phyloP scores from a whole-genome alignment of 2,888 invertebrate species.

The Ophion slaviceki region DNA sequence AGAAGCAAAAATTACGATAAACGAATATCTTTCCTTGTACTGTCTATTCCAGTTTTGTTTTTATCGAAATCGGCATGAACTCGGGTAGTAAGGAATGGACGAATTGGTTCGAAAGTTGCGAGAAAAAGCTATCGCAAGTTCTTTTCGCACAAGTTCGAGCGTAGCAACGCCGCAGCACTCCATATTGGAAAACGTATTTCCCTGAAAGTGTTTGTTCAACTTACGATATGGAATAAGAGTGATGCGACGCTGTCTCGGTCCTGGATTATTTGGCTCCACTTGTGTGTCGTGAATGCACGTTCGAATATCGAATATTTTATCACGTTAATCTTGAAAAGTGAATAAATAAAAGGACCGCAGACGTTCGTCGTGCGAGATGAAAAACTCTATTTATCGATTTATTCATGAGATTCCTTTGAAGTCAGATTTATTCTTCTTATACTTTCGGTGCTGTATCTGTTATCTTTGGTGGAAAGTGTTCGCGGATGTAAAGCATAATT shows the following conservation, averaged over 20 bases:
- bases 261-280: conserved; percentile 40
- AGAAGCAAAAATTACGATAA: not conserved
- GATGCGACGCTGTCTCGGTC: not conserved
- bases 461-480: conserved; percentile 6
- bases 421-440: not conserved
- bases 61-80: not conserved
- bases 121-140: conserved; percentile 24
- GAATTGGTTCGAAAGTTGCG: conserved; percentile 33
- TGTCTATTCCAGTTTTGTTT: not conserved
- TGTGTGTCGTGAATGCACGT: conserved; percentile 27
- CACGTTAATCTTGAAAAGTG: conserved; percentile 48
- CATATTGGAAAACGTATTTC: conserved; percentile 57
- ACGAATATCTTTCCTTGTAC: not conserved
- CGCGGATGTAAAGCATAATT: conserved; percentile 2
- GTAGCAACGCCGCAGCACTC: conserved; percentile 14
- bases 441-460: not conserved
- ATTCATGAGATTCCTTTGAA: conserved; percentile 38
- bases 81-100: not conserved
- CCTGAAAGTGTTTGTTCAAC: conserved; percentile 53
- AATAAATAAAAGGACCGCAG: conserved; percentile 24
- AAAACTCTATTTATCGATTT: conserved; percentile 26
- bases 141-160: conserved; percentile 28
- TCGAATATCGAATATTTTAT: conserved; percentile 48
- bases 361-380: not conserved
- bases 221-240: conserved; percentile 22